Conservation (phyloP, 2,888 invertebrate species). For the Lottia scabra region DNA sequence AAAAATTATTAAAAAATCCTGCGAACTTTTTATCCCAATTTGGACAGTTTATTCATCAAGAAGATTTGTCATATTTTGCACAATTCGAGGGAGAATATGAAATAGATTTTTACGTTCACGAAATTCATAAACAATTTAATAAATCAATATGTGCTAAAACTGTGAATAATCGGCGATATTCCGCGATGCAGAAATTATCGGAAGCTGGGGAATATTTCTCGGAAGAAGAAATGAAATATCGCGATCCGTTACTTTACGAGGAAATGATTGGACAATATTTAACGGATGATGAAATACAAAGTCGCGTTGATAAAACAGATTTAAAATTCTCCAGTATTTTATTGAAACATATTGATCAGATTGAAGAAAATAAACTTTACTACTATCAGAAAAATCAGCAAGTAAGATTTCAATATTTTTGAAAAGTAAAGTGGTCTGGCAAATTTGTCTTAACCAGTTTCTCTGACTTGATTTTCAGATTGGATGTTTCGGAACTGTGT, state of each 20-base stretch:
- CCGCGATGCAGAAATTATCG: conserved; percentile 82
- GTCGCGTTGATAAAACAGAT: conserved; percentile 67
- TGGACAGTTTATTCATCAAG: conserved; percentile 78
- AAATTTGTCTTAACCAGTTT: too few relatives aligned
- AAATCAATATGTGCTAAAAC: conserved; percentile 37
- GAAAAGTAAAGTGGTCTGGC: too few relatives aligned
- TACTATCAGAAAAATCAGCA: conserved; percentile 73
- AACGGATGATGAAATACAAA: conserved; percentile 80
- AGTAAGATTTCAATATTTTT: conserved; percentile 33
- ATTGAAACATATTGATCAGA: conserved; percentile 81
- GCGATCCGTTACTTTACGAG: conserved; percentile 91
- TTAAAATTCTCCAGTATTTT: conserved; percentile 79
- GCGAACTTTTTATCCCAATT: conserved; percentile 82
- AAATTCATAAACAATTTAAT: conserved; percentile 63
- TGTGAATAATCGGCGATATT: conserved; percentile 82
- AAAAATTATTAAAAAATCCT: conserved; percentile 77
- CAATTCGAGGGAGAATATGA: conserved; percentile 72
- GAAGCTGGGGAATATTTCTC: conserved; percentile 84
- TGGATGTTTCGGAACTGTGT: too few relatives aligned
- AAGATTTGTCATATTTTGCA: conserved; percentile 81
- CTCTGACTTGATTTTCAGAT: too few relatives aligned
- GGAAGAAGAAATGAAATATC: conserved; percentile 91
- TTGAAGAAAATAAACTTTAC: conserved; percentile 76
- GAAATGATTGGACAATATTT: conserved; percentile 89
- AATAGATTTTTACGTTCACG: conserved; percentile 76